These are phyloP conservation scores for Gobionotothen gibberifrons DNA, from an alignment of 2,797 vertebrate species.

Conservation along the genomic window DNA sequence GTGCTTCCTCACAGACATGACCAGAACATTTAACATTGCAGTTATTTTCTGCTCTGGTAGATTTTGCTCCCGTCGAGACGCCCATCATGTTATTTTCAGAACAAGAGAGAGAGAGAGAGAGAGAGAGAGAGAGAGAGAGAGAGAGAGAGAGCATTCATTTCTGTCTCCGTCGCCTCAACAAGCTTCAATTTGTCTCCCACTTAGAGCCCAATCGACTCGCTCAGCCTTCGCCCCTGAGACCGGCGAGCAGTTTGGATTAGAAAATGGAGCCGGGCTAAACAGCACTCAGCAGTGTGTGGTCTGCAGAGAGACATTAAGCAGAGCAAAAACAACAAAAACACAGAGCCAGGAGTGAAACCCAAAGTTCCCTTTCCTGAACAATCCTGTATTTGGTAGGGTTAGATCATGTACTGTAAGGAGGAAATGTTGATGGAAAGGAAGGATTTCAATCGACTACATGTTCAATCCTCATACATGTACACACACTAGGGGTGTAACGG, in stretches of 20 bases:
- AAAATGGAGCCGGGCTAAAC: conserved; percentile 41
- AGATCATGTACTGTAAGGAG: background rate
- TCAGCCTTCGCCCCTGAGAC: conserved; percentile 44
- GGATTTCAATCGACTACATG: no score
- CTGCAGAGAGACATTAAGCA: background rate
- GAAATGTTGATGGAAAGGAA: background rate
- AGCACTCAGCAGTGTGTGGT: conserved; percentile 15
- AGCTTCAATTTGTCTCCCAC: conserved; percentile 65
- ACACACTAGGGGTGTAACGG: no score
- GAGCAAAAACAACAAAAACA: no score
- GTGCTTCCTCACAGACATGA: background rate
- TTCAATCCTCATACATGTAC: no score
- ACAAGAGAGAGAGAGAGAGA: conserved; percentile 12
- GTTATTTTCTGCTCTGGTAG: conserved; percentile 20
- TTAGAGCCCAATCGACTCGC: conserved; percentile 47
- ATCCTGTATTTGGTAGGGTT: background rate
- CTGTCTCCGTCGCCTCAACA: conserved; percentile 53
- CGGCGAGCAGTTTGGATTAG: conserved; percentile 33
- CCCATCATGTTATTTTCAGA: conserved; percentile 30
- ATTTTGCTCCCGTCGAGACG: conserved; percentile 18
- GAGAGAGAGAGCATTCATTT: conserved; percentile 34
- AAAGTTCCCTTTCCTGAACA: background rate
- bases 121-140: conserved; percentile 7
- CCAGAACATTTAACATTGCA: background rate
- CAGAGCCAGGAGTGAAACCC: background rate